Evolutionary conservation across 2,888 invertebrate genomes (phyloP).

Genomic region (Micoletzkya japonica): DNA sequence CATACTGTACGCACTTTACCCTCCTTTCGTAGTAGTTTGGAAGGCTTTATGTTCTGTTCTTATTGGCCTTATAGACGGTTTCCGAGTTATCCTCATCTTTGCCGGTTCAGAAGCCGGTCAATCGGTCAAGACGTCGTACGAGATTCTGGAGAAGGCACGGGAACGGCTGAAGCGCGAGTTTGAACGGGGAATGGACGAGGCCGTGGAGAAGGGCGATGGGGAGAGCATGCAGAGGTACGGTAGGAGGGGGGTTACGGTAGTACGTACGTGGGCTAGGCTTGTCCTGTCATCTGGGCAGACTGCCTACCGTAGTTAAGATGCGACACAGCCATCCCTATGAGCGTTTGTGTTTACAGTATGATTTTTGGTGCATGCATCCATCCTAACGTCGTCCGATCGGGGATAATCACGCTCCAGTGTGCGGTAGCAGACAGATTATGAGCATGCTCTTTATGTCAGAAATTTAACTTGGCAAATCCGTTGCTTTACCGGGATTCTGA

Average conservation of each 20-base stretch:
- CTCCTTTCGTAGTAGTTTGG: neutral
- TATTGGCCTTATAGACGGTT: neutral
- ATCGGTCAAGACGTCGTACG: conserved; percentile 75
- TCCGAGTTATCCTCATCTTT: neutral
- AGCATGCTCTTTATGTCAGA: no score
- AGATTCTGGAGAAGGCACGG: conserved; percentile 68
- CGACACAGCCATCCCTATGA: no score
- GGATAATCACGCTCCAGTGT: no score
- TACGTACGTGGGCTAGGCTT: neutral
- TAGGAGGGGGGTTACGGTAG: neutral
- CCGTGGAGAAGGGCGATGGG: conserved; percentile 83
- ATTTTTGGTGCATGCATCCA: no score
- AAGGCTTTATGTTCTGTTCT: no score
- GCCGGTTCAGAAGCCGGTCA: conserved; percentile 49
- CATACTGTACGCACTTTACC: neutral
- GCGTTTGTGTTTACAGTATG: no score
- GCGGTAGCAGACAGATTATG: no score
- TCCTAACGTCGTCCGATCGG: no score
- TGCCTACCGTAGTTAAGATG: no score
- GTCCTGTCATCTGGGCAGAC: no score
- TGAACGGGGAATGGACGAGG: conserved; percentile 83
- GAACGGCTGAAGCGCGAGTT: conserved; percentile 70
- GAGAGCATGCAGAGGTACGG: conserved; percentile 79
- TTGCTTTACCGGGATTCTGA: no score
- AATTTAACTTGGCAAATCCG: no score